phyloP scores from a whole-genome alignment of 2,113 vertebrate species.

The Shinisaurus crocodilurus region DNA sequence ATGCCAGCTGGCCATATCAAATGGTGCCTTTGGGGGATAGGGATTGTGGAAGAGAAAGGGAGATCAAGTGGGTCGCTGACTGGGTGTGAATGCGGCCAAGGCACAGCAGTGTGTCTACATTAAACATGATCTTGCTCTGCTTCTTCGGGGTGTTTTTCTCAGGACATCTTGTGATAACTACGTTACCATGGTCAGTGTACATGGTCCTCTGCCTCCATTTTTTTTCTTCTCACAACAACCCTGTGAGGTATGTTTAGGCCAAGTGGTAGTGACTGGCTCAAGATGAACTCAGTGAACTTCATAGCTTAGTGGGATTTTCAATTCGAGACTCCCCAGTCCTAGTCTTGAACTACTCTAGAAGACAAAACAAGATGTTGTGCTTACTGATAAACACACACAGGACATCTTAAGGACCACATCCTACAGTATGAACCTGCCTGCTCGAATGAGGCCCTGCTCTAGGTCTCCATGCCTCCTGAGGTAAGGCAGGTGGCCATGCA shows the following conservation, averaged over 20 bases:
- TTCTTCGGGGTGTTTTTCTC: not conserved
- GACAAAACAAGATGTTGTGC: not conserved
- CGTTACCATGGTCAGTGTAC: not conserved
- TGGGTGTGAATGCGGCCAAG: not conserved
- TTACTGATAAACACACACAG: not conserved
- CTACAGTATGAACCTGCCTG: not conserved
- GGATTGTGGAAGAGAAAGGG: not conserved
- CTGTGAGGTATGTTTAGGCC: not conserved
- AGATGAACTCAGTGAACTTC: not conserved
- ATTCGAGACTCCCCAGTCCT: not conserved
- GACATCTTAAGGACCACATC: not conserved
- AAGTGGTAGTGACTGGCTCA: not conserved
- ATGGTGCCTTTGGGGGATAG: not conserved
- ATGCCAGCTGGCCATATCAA: not conserved
- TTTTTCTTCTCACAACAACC: not conserved
- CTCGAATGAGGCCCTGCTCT: not conserved
- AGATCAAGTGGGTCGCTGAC: not conserved
- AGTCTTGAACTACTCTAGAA: not conserved
- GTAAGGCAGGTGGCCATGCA: not conserved
- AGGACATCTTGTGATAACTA: not conserved
- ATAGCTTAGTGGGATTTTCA: not conserved
- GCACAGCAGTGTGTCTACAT: not conserved
- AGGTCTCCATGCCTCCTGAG: not conserved
- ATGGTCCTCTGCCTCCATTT: not conserved
- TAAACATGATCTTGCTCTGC: not conserved